Percentiles rank a stretch among this genome's conserved stretches.
Evolutionary conservation across 1,140 invertebrate genomes (phyloP).

Genomic region (Drosophila azteca): DNA sequence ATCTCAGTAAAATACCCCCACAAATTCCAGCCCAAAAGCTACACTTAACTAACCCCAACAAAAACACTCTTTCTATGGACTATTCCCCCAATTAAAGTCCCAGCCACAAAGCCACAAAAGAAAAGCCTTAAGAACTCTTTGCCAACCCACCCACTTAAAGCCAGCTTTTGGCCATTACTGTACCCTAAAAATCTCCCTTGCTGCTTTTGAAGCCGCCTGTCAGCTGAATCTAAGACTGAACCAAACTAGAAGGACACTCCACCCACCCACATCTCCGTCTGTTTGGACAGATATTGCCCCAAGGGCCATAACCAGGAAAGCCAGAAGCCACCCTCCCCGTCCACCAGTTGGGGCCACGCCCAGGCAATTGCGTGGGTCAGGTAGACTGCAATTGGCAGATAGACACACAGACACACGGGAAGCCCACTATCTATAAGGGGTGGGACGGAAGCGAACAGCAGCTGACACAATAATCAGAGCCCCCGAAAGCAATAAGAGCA

Average conservation of each 20-base stretch:
- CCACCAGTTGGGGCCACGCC: constrained; percentile 34
- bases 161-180: constrained; percentile 40
- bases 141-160: background rate
- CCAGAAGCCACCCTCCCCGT: constrained; percentile 23
- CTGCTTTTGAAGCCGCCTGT: constrained; percentile 20
- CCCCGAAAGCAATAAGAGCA: constrained; percentile 12
- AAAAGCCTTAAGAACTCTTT: background rate
- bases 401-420: constrained; percentile 1
- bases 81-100: constrained; percentile 9
- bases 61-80: background rate
- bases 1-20: too few relatives aligned
- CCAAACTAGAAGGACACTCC: constrained; percentile 15
- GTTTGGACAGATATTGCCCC: constrained; percentile 31
- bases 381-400: constrained; percentile 72
- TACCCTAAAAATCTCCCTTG: constrained; percentile 17
- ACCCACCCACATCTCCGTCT: background rate
- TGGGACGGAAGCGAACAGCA: constrained; percentile 17
- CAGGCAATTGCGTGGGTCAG: constrained; percentile 59
- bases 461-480: constrained; percentile 32
- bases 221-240: constrained; percentile 26
- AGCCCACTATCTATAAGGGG: too few relatives aligned
- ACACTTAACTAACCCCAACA: background rate
- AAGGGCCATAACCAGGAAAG: constrained; percentile 23
- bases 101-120: background rate
- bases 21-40: too few relatives aligned